Base-by-base conservation (phyloP, 37 sponge, comb jelly and placozoan genomes). In the Cliona cf. orientalis region DNA sequence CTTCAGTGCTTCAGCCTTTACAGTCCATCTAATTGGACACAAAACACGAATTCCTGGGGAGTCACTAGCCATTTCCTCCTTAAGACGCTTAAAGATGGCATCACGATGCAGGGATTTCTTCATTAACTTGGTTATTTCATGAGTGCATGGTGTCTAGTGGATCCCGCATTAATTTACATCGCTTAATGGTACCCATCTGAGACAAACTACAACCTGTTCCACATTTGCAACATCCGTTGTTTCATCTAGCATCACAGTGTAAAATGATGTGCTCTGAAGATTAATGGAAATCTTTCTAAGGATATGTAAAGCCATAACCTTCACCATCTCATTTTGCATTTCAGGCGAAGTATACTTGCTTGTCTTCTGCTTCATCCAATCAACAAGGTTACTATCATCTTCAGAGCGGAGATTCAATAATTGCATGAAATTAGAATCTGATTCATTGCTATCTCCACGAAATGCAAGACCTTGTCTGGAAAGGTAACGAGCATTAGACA, bases 211-310 rank as follows among this genome's bases (percentile, higher is more conserved):
- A 75, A 80, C 78, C 46, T 91, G 86, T 69, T 91, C 91, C 42
- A 21, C 23, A 46, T 91, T 91, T 29, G 87, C 46, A 49, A 80
- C 82, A 72, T 91, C 92, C 1, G 92, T 68, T 58, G 87, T 86
- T 66, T 91, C 87, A 87, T 91, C 92, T 12, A 82, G 59, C 87
- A 86, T 91, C 5, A 91, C 62, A 42, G 87, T 81, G 65, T 43
- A 85, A 72, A 69, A 85, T 56, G 72, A 9, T 35, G 78, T 23
- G 68, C 4, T 41, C 39, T 78, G 68, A 29, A 89, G 70, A 37
- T 40, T 33, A 22, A 42, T 21, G 41, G 80, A 68, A 22, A 89
- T 61, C 56, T 83, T 46, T 1, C 90, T 80, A 33, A 89, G 58
- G 42, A 89, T 73, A 73, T 41, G 58, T 46, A 71, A 29, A 71